Conservation (phyloP, 2,888 invertebrate genomes). For the Subacronicta megacephala region DNA sequence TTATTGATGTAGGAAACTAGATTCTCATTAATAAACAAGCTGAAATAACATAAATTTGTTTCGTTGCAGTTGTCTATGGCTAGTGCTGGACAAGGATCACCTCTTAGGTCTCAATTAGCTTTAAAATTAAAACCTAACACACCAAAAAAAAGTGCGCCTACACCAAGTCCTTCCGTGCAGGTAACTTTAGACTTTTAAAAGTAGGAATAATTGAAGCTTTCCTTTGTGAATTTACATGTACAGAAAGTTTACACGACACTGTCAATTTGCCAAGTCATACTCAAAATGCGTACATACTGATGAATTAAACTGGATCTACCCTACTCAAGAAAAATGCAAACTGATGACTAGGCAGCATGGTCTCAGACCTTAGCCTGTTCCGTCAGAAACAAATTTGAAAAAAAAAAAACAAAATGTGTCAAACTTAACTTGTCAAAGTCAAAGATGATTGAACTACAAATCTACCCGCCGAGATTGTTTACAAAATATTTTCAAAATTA, state of each 20-base stretch:
- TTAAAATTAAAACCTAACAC: conserved; percentile 91
- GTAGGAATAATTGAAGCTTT: not conserved
- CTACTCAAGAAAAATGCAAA: too few species aligned
- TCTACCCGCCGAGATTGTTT: conserved; percentile 39
- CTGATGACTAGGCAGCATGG: too few species aligned
- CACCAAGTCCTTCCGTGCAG: conserved; percentile 86
- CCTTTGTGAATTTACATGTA: not conserved
- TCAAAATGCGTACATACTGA: too few species aligned
- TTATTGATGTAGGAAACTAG: not conserved
- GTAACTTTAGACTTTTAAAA: conserved; percentile 57
- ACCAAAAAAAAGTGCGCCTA: conserved; percentile 83
- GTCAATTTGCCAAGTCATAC: too few species aligned
- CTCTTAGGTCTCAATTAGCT: conserved; percentile 92
- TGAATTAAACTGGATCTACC: too few species aligned
- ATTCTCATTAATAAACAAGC: not conserved
- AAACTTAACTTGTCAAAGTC: conserved; percentile 37
- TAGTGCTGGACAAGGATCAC: conserved; percentile 93
- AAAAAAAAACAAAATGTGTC: too few species aligned
- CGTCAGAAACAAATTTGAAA: too few species aligned
- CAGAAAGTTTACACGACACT: too few species aligned
- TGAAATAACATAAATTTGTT: conserved; percentile 19
- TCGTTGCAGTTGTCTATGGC: conserved; percentile 82
- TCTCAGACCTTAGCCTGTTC: too few species aligned
- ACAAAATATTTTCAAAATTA: conserved; percentile 21
- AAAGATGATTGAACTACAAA: too few species aligned